Percentiles rank a stretch among this genome's conserved stretches.
phyloP scores from a whole-genome alignment of 2,888 invertebrate genomes.

The Caradrina kadenii region DNA sequence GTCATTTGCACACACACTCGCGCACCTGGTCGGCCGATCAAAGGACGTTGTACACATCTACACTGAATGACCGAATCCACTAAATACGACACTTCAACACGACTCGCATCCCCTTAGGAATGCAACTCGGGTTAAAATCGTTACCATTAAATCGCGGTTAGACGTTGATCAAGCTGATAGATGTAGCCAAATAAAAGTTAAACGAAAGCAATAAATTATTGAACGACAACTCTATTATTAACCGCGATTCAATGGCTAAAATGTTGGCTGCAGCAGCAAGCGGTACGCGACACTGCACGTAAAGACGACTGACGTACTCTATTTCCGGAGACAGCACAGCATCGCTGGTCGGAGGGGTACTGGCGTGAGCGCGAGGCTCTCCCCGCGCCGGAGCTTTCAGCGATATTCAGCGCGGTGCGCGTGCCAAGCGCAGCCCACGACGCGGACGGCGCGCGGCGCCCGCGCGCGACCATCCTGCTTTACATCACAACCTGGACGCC shows the following conservation, averaged over 20 bases:
- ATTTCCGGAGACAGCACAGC: conserved; percentile 91
- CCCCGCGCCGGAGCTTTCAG: conserved; percentile 81
- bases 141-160: conserved; percentile 78
- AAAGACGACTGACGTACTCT: conserved; percentile 85
- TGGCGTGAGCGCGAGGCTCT: conserved; percentile 80
- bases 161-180: conserved; percentile 28
- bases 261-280: conserved; percentile 73
- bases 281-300: conserved; percentile 80
- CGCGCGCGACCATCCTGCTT: conserved; percentile 57
- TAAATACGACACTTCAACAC: conserved; percentile 68
- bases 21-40: conserved; percentile 88
- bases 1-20: conserved; percentile 90
- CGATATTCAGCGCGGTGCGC: conserved; percentile 80
- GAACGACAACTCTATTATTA: conserved; percentile 75
- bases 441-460: conserved; percentile 58
- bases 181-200: conserved; percentile 43
- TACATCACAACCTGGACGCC: conserved; percentile 55
- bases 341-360: conserved; percentile 91
- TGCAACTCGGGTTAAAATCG: conserved; percentile 79
- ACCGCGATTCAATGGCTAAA: conserved; percentile 84
- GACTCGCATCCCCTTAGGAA: conserved; percentile 79
- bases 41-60: conserved; percentile 83
- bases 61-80: conserved; percentile 78
- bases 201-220: conserved; percentile 62
- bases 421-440: conserved; percentile 81